Conservation (phyloP, 2,888 invertebrate genomes). For the Choreutis nemorana region DNA sequence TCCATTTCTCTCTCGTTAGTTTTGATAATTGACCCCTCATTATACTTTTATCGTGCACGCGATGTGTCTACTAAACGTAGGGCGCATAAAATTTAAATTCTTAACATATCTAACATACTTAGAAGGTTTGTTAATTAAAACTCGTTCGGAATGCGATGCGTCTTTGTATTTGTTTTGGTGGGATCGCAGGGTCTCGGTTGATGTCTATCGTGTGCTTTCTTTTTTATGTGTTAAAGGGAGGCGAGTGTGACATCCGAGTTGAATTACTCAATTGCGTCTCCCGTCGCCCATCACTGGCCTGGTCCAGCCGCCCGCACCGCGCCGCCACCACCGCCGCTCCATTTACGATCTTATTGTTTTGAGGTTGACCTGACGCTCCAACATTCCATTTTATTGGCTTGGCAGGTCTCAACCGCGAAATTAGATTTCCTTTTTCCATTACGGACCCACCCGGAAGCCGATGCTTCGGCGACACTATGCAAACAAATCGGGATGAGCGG, state of each 20-base stretch:
- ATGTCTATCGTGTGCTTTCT: too few relatives aligned
- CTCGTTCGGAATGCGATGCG: too few relatives aligned
- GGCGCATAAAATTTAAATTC: conserved; percentile 35
- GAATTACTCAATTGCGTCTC: conserved; percentile 34
- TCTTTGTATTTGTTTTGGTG: too few relatives aligned
- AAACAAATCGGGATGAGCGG: conserved; percentile 16
- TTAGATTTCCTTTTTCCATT: conserved; percentile 36
- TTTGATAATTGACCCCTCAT: conserved; percentile 48
- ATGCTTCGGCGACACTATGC: conserved; percentile 13
- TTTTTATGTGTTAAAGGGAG: too few relatives aligned
- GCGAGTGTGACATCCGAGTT: conserved; percentile 37
- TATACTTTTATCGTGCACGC: conserved; percentile 38
- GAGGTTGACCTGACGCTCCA: conserved; percentile 23
- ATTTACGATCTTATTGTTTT: conserved; percentile 42
- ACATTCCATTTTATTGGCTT: conserved; percentile 26
- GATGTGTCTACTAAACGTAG: conserved; percentile 22
- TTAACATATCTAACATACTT: conserved; percentile 17
- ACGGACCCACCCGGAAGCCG: conserved; percentile 14
- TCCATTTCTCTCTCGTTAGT: conserved; percentile 57
- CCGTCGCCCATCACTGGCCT: conserved; percentile 22
- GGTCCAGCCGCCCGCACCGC: conserved; percentile 23
- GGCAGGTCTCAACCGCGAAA: conserved; percentile 24
- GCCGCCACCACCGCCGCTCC: conserved; percentile 30
- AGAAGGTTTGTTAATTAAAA: too few relatives aligned
- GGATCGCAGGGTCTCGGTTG: too few relatives aligned